phyloP scores from a whole-genome alignment of 2,113 vertebrate species.

The Thomomys bottae region DNA sequence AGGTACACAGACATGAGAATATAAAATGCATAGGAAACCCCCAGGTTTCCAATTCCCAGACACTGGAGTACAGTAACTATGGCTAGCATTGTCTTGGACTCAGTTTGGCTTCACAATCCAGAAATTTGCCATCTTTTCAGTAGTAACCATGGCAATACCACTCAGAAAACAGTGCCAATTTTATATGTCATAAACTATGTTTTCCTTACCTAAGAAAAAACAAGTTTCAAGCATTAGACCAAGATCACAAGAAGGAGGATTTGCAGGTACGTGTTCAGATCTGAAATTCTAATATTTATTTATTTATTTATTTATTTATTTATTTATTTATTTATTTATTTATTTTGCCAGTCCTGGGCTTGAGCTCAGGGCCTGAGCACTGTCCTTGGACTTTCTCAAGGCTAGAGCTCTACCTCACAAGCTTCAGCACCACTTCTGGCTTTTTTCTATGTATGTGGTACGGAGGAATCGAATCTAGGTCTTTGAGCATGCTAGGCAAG shows the following conservation, averaged over 20 bases:
- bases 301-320: too few relatives aligned
- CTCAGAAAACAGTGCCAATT: neutral
- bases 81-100: neutral
- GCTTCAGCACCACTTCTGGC: too few relatives aligned
- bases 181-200: neutral
- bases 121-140: neutral
- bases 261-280: neutral
- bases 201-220: neutral
- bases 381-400: too few relatives aligned
- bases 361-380: too few relatives aligned
- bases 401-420: too few relatives aligned
- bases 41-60: neutral
- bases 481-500: too few relatives aligned
- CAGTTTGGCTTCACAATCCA: neutral
- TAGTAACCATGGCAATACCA: conserved; percentile 9
- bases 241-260: neutral
- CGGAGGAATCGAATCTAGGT: too few relatives aligned
- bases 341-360: too few relatives aligned
- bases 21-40: neutral
- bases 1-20: neutral
- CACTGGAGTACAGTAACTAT: neutral
- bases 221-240: neutral
- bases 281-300: neutral
- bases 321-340: too few relatives aligned
- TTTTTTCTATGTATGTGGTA: too few relatives aligned